These are phyloP conservation scores for Isaurus tuberculatus DNA, from an alignment of 92 coral and sea anemone genomes.

Conservation along the genomic window DNA sequence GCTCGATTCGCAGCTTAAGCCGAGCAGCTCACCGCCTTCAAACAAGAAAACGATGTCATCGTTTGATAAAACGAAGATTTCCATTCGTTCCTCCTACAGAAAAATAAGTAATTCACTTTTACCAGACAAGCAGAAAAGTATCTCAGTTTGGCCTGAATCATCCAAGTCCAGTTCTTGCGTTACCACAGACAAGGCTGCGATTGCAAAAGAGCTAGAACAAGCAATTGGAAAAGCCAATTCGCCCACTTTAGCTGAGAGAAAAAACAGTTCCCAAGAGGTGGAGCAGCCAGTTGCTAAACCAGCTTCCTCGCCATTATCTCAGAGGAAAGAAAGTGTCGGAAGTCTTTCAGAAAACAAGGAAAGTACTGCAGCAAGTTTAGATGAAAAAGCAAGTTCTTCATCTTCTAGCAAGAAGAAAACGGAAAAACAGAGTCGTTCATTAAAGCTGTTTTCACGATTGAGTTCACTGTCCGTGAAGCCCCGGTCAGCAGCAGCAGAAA, in stretches of 20 bases:
- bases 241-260: constrained; percentile 12
- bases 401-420: constrained; percentile 28
- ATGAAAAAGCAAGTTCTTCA: constrained; percentile 9
- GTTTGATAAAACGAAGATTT: constrained; percentile 6
- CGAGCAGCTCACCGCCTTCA: constrained; percentile 3
- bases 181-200: constrained; percentile 31
- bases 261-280: constrained; percentile 4
- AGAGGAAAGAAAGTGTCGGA: background rate
- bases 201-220: constrained; percentile 22
- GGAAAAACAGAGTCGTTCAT: constrained; percentile 35
- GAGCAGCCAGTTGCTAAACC: constrained; percentile 3
- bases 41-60: constrained; percentile 18
- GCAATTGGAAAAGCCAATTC: constrained; percentile 22
- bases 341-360: background rate
- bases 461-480: constrained; percentile 33
- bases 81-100: constrained; percentile 29
- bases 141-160: constrained; percentile 8
- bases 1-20: background rate
- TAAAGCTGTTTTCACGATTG: constrained; percentile 35
- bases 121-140: constrained; percentile 20
- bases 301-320: constrained; percentile 5
- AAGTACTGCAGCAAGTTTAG: background rate
- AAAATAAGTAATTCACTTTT: constrained; percentile 42
- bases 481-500: constrained; percentile 12
- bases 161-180: background rate